Evolutionary conservation across 2,888 invertebrate genomes (phyloP).

Genomic region (Cryptophagus acutangulus): DNA sequence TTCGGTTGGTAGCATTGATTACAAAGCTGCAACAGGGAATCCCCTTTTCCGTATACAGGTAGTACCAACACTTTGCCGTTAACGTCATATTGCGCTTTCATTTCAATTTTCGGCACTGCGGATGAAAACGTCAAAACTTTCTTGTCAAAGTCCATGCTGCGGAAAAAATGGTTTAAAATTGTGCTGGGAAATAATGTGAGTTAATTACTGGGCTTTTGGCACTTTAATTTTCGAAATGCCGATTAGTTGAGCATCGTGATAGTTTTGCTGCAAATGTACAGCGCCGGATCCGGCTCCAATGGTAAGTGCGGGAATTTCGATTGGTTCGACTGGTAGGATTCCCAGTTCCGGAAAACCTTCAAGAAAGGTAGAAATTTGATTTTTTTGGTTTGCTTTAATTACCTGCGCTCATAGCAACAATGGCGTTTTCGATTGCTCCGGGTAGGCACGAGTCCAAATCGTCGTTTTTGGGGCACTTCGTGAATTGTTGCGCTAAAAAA

Average conservation of each 20-base stretch:
- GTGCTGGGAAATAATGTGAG: no score
- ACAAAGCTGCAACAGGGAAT: no score
- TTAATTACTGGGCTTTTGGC: not conserved
- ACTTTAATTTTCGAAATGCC: not conserved
- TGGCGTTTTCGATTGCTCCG: constrained; percentile 15
- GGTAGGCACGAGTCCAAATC: constrained; percentile 17
- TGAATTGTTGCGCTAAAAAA: constrained; percentile 14
- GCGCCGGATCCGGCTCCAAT: constrained; percentile 1
- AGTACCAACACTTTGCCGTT: constrained; percentile 25
- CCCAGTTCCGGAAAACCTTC: not conserved
- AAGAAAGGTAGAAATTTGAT: not conserved
- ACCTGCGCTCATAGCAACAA: constrained; percentile 5
- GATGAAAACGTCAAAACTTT: constrained; percentile 18
- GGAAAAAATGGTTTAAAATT: no score
- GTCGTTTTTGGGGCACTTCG: constrained; percentile 17
- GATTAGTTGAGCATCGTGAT: not conserved
- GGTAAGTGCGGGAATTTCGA: not conserved
- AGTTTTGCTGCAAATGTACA: not conserved
- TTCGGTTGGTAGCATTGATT: no score
- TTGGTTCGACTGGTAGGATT: not conserved
- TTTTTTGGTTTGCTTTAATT: not conserved
- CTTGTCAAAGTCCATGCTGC: constrained; percentile 19
- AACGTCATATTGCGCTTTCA: constrained; percentile 18
- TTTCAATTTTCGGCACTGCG: constrained; percentile 12
- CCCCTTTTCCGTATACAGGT: constrained; percentile 21